Base-by-base conservation (phyloP, 2,888 invertebrate species). In the Ornithoptera priamus region DNA sequence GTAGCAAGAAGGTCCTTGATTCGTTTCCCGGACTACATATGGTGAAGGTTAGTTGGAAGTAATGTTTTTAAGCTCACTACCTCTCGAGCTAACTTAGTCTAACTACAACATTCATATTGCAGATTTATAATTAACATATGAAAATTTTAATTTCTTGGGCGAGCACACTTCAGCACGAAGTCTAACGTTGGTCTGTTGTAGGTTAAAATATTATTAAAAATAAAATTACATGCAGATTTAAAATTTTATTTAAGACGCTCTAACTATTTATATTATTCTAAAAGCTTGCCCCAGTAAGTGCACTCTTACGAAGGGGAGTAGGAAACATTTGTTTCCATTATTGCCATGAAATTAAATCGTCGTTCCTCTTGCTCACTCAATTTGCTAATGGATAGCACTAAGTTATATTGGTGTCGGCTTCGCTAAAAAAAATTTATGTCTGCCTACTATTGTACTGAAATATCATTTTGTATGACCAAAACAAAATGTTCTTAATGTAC, bases 261-360 rank as follows among this genome's bases (percentile, higher is more conserved):
- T 24, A 62, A 58, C 50, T 58, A 50, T 62, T 58, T 17, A 65
- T 59, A 39, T 59, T 58, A 39, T 36, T 57, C 58, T 62, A 50
- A 63, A 59, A 68, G 60, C 61, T 56, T 46, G 22, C 62, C 22
- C 12, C 58, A 50, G 46, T 69, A 36, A 66, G 24, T 66, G 62
- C 62, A 70, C 18, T 62, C 18, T 42, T 65, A n/a, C 53, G 66
- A 24, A 67, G 70, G 70, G 66, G 66, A 63, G 57, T 59, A 36
- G 39, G 59, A 62, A 66, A 76, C 85, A 88, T 87, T 85, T 81
- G 83, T 85, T 80, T 87, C 83, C 82, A 86, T 89, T 87, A 88
- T 78, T 79, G 82, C 81, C 81, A 75, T 81, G 78, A 85, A 89
- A 89, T 89, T 86, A 86, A 90, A 90, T 88, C 85, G 82, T 80